Evolutionary conservation across 2,888 invertebrate species (phyloP), one percentile per base, ranked within the genome.

Genomic region (Caenorhabditis angaria): DNA sequence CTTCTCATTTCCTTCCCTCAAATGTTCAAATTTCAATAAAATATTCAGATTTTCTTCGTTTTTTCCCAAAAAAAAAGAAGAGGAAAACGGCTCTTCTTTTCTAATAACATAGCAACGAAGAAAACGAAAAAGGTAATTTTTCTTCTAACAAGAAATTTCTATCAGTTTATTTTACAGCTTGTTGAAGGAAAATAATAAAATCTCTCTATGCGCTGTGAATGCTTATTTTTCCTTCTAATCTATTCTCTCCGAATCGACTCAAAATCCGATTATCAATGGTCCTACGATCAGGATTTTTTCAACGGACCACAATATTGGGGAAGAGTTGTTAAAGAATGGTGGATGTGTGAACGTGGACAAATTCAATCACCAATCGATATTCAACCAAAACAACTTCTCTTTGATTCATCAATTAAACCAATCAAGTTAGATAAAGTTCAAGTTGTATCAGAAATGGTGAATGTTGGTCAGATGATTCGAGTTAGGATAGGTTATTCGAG

Each of bases 361-460:
- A 91, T 95, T 84, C 97, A 97, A 91, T 96, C 96, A 48, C 97
- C 97, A 27, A 94, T 97, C 88, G 94, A 97, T 91, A 91, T 97
- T 86, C 95, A 96, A 88, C 96, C 97, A 27, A 92, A 92, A 88
- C 92, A 93, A 87, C 91, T 97, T 81, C 92, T 97, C 82, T 97
- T 93, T 90, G 97, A 97, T 90, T 95, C 96, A 68, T 94, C 94
- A 90, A 91, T 97, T 86, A 92, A 94, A 85, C 92, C 93, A 87
- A 91, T 97, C 32, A 32, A 5, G 32, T 32, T 32, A 5, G 6
- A 32, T 12, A 32, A 32, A 10, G 8, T 48, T 60, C 54, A 82
- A 82, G 80, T 79, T 0, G 69, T 75, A 24, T 76, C 80, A 4
- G 78, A 77, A 28, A 59, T 83, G 12, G 81, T 78, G 28, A 83